A percentile compares a stretch with the other conserved stretches of the same genome.
Evolutionary conservation across 1,140 invertebrate species (phyloP).

Genomic region (Diploscapter pachys): DNA sequence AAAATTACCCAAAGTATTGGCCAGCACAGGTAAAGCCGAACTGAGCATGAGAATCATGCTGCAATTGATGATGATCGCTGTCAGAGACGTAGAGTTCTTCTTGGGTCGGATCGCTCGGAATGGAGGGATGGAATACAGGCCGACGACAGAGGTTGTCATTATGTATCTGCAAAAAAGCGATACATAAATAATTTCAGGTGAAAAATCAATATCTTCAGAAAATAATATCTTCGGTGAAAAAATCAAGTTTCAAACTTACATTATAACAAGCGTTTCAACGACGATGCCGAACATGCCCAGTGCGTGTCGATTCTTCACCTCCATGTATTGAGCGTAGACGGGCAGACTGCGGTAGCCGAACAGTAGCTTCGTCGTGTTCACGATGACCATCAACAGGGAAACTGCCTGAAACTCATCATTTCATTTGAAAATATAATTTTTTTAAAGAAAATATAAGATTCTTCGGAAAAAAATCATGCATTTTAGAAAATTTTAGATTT

Average conservation of each 20-base stretch:
- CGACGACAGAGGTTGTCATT: conserved; percentile 84
- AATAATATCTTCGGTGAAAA: no score
- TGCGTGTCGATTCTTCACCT: conserved; percentile 77
- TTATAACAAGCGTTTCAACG: conserved; percentile 84
- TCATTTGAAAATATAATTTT: conserved; percentile 5
- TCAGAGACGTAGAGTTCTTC: conserved; percentile 77
- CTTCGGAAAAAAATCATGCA: no score
- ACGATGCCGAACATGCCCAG: conserved; percentile 79
- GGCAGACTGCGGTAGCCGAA: conserved; percentile 88
- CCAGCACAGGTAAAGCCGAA: conserved; percentile 87
- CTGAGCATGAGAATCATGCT: conserved; percentile 82
- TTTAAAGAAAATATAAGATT: no score
- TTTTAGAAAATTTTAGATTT: no score
- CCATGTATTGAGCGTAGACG: conserved; percentile 77
- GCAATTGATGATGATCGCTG: conserved; percentile 86
- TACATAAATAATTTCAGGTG: background rate
- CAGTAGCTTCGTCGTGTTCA: conserved; percentile 84
- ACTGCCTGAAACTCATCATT: conserved; percentile 64
- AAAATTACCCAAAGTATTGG: conserved; percentile 77
- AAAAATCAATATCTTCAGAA: no score
- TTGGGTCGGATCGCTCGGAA: conserved; percentile 73
- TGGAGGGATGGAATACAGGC: conserved; percentile 80
- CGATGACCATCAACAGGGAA: conserved; percentile 81
- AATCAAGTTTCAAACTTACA: conserved; percentile 67
- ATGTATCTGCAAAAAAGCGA: conserved; percentile 65